These are phyloP conservation scores for Stomorhina lunata DNA, from an alignment of 2,888 invertebrate genomes.

Conservation along the genomic window DNA sequence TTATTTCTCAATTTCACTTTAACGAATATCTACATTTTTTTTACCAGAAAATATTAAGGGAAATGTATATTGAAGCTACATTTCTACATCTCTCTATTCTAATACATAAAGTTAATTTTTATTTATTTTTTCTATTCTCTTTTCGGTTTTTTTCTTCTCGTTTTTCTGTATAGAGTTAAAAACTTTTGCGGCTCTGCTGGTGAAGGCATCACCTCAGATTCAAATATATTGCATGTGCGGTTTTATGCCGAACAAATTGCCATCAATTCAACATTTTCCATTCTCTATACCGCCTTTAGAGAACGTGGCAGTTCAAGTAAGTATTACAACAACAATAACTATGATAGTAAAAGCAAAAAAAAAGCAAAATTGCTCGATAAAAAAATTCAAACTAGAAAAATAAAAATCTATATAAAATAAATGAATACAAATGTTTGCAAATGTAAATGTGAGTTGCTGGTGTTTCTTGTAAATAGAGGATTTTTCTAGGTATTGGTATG, in stretches of 20 bases:
- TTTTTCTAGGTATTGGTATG: neutral
- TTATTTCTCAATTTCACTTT: neutral
- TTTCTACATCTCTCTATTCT: neutral
- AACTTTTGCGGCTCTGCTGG: slow-evolving; percentile 93
- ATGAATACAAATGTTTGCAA: slow-evolving; percentile 43
- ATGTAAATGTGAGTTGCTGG: neutral
- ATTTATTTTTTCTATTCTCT: slow-evolving; percentile 25
- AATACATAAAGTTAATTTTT: slow-evolving; percentile 30
- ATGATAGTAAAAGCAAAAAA: neutral
- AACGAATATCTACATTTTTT: slow-evolving; percentile 42
- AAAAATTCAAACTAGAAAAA: neutral
- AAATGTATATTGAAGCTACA: neutral
- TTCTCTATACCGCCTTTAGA: slow-evolving; percentile 88
- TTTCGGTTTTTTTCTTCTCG: slow-evolving; percentile 7
- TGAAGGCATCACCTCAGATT: slow-evolving; percentile 85
- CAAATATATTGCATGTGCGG: slow-evolving; percentile 87
- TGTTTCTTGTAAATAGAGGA: neutral
- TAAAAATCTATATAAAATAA: slow-evolving; percentile 29
- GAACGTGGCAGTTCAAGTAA: slow-evolving; percentile 75
- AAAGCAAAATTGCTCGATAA: neutral
- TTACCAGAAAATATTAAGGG: neutral
- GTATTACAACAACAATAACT: slow-evolving; percentile 33
- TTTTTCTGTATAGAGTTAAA: slow-evolving; percentile 80
- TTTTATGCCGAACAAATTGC: slow-evolving; percentile 85
- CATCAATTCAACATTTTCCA: slow-evolving; percentile 84